phyloP scores from a whole-genome alignment of 2,113 vertebrate genomes.

The Syngnathus scovelli region DNA sequence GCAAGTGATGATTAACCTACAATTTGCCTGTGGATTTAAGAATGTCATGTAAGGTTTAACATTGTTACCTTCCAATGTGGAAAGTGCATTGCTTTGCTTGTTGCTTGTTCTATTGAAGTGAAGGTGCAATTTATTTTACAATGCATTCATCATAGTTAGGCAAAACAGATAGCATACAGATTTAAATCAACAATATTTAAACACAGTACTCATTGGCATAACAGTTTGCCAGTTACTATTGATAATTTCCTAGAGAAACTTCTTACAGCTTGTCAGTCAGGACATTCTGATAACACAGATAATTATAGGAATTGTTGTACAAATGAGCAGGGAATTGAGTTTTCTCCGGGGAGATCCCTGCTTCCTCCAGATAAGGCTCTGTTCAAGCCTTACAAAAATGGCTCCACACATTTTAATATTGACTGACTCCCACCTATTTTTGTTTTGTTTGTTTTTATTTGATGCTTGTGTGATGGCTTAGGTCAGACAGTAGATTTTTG shows the following conservation, averaged over 20 bases:
- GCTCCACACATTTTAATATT: constrained; percentile 46
- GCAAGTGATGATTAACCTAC: neutral
- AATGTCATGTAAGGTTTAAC: neutral
- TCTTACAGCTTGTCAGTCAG: constrained; percentile 35
- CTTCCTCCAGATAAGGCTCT: constrained; percentile 50
- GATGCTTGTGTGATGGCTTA: constrained; percentile 16
- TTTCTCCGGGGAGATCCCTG: constrained; percentile 54
- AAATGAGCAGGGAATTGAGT: constrained; percentile 62
- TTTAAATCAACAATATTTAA: neutral
- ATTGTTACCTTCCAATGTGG: neutral
- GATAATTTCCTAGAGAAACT: constrained; percentile 5
- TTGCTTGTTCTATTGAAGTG: neutral
- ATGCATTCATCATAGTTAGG: neutral
- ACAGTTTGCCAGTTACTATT: constrained; percentile 35
- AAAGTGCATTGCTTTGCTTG: neutral
- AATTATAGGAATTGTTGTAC: constrained; percentile 51
- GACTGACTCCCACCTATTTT: constrained; percentile 28
- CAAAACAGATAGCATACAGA: neutral
- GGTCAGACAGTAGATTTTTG: constrained; percentile 13
- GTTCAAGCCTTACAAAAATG: constrained; percentile 44
- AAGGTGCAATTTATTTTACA: neutral
- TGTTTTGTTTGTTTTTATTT: constrained; percentile 36
- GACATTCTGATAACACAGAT: constrained; percentile 44
- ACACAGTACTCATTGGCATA: constrained; percentile 15
- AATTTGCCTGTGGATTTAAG: neutral